Conservation (phyloP, 1,140 invertebrate species). For the Philotrypesis tridentata region DNA sequence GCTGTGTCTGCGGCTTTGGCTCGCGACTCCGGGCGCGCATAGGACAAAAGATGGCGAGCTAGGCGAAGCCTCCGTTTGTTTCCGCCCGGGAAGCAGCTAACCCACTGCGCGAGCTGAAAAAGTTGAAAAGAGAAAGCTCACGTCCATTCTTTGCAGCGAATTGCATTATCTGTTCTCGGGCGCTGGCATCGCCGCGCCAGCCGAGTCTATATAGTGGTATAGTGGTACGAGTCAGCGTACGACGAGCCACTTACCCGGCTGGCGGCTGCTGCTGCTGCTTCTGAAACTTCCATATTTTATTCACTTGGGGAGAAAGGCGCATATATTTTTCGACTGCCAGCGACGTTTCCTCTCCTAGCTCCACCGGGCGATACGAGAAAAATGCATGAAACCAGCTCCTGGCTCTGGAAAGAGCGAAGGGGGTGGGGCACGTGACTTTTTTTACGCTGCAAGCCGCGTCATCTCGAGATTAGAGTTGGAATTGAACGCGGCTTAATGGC, state of each 20-base stretch:
- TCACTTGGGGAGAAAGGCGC: neutral
- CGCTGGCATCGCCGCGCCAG: neutral
- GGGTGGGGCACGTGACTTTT: neutral
- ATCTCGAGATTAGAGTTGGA: conserved; percentile 14
- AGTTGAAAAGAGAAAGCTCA: neutral
- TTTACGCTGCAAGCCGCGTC: neutral
- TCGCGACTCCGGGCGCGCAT: too few species aligned
- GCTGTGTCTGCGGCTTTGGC: too few species aligned
- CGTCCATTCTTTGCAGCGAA: neutral
- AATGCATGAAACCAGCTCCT: neutral
- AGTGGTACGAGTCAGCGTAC: conserved; percentile 24
- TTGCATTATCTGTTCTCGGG: conserved; percentile 22
- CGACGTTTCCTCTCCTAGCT: neutral
- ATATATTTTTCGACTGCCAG: neutral
- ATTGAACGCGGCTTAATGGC: conserved; percentile 19
- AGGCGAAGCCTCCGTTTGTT: neutral
- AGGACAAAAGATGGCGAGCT: too few species aligned
- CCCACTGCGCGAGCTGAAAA: neutral
- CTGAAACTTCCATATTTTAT: conserved; percentile 21
- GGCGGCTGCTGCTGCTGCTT: too few species aligned
- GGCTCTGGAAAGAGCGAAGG: neutral
- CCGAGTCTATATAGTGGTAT: too few species aligned
- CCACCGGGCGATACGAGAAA: neutral
- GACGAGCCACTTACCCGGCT: neutral
- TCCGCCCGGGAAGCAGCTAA: neutral